phyloP scores from a whole-genome alignment of 2,113 vertebrate species.

The Coreoperca whiteheadi region DNA sequence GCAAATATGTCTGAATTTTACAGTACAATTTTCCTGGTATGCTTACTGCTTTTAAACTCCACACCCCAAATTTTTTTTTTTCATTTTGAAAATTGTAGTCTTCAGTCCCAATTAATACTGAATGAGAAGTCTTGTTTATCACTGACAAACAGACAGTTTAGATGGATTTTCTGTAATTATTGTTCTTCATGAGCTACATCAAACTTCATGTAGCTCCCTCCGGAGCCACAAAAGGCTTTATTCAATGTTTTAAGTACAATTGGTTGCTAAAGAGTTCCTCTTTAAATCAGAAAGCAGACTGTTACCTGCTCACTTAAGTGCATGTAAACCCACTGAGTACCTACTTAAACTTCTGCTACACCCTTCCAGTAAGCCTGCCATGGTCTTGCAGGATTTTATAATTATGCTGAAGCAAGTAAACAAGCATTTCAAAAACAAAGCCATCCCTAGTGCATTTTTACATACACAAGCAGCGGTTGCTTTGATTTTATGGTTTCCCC shows the following conservation, averaged over 20 bases:
- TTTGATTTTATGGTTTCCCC: not conserved
- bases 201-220: too few relatives aligned
- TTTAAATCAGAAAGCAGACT: not conserved
- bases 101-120: not conserved
- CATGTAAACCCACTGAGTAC: not conserved
- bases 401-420: slow-evolving; percentile 20
- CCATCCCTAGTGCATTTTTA: slow-evolving; percentile 43
- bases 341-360: not conserved
- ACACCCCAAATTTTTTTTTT: not conserved
- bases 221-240: too few relatives aligned
- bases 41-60: not conserved
- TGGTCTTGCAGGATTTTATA: not conserved
- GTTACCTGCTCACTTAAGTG: not conserved
- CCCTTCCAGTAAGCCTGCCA: not conserved
- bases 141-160: too few relatives aligned
- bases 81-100: not conserved
- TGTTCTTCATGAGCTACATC: too few relatives aligned
- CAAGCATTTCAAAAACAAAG: slow-evolving; percentile 26
- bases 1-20: not conserved
- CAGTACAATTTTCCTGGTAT: not conserved
- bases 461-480: slow-evolving; percentile 11
- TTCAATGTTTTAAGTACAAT: too few relatives aligned
- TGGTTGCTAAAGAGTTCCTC: not conserved
- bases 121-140: too few relatives aligned
- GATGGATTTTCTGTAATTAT: too few relatives aligned